Base-by-base conservation (phyloP, 2,888 invertebrate species). In the Caenorhabditis japonica region DNA sequence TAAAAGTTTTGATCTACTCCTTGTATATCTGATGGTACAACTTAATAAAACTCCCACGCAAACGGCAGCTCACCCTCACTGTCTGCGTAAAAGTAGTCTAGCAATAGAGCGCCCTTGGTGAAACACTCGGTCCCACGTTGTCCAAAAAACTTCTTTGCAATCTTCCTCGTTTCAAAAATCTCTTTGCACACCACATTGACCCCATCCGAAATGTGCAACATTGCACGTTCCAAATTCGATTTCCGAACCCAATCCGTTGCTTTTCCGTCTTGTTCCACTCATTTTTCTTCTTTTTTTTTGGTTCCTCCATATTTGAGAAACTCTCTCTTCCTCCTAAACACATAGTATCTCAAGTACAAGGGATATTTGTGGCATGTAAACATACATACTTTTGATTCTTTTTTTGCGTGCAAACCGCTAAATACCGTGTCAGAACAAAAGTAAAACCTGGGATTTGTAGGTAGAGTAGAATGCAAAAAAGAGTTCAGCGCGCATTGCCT, bases 211-310 rank as follows among this genome's bases (percentile, higher is more conserved):
- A 66, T 66, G 49, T 58, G 66, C 66, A 66, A 66, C 66, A 56
- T 49, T 66, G 66, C 66, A 66, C 66, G 66, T 66, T 66, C 66
- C 56, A 56, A 66, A 66, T 66, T 66, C 66, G 66, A 66, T 66
- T 66, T 66, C 56, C 66, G 66, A 66, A 51, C 66, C 66, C 56
- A 66, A 66, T 66, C 56, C 43, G 55, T 25, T 41, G 27, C 46
- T 51, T 52, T 52, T 46, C 27, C 41, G n/a, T 17, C 51, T n/a
- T 41, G 30, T 30, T 30, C 10, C 30, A 30, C 30, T 30, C 30
- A 30, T 30, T 10, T 30, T 30, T 30, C 7, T 7, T 5, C 30
- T 15, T 34, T 19, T 15, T 39, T 52, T 62, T 44, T 27, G 30
- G 47, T 62, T n/a, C n/a, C n/a, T n/a, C n/a, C 62, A 62, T 62